These are phyloP conservation scores for Vimba vimba DNA, from an alignment of 2,113 vertebrate species.

Conservation along the genomic window DNA sequence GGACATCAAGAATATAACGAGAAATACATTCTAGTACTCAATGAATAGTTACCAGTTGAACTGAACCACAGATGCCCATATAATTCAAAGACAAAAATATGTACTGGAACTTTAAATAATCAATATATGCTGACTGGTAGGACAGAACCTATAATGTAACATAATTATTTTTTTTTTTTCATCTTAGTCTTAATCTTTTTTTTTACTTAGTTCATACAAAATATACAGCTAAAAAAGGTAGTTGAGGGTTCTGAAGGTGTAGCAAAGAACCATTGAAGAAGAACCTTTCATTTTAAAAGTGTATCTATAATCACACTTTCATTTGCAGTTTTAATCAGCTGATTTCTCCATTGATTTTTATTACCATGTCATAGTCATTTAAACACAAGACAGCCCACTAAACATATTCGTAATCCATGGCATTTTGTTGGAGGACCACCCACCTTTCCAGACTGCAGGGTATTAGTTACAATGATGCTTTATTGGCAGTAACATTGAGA, in stretches of 20 bases:
- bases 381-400: not conserved
- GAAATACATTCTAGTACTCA: not conserved
- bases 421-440: slow-evolving; percentile 33
- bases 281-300: not conserved
- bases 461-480: slow-evolving; percentile 37
- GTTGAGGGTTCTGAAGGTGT: not conserved
- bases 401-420: slow-evolving; percentile 1
- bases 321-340: not conserved
- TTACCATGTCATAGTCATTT: not conserved
- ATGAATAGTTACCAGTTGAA: not conserved
- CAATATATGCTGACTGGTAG: not conserved
- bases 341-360: slow-evolving; percentile 12
- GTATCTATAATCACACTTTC: not conserved
- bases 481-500: slow-evolving; percentile 16
- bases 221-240: not conserved
- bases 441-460: slow-evolving; percentile 23
- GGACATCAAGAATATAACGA: not conserved
- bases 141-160: not conserved
- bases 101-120: not conserved
- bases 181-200: too few species aligned
- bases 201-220: too few species aligned
- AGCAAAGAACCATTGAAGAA: not conserved
- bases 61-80: not conserved
- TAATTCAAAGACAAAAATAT: not conserved
- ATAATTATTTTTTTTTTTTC: too few species aligned